A percentile compares a stretch with the other conserved stretches of the same genome.
These are phyloP conservation scores for Eumaeus atala DNA, from an alignment of 1,140 invertebrate species.

Conservation along the genomic window DNA sequence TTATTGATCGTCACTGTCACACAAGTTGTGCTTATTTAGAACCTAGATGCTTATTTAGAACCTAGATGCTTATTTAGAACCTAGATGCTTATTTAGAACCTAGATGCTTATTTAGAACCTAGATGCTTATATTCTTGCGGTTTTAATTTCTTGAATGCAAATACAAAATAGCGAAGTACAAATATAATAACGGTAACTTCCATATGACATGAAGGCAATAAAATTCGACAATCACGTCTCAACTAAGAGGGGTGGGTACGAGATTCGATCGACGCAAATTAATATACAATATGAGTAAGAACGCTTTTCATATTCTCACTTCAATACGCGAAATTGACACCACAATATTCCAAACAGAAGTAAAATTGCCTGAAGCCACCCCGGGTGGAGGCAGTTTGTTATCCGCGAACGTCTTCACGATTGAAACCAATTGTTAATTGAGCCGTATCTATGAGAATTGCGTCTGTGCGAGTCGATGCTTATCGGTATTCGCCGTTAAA, in stretches of 20 bases:
- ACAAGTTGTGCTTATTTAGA: no score
- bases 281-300: constrained; percentile 52
- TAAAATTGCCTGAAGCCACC: constrained; percentile 61
- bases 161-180: not conserved
- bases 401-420: constrained; percentile 67
- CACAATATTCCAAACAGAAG: constrained; percentile 72
- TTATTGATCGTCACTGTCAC: no score
- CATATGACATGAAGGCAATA: constrained; percentile 26
- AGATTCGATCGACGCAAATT: constrained; percentile 41
- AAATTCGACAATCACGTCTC: constrained; percentile 22
- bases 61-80: no score
- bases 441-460: constrained; percentile 72
- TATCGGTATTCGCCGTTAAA: constrained; percentile 65
- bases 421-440: constrained; percentile 73
- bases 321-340: constrained; percentile 71
- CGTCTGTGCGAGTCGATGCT: constrained; percentile 59
- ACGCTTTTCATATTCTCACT: constrained; percentile 52
- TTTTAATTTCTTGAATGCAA: no score
- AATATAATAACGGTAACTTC: constrained; percentile 10
- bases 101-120: no score
- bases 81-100: no score
- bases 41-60: no score
- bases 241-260: constrained; percentile 32
- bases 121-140: no score
- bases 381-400: constrained; percentile 59